Conservation (phyloP, 53 echinoderm and acorn worm genomes). For the Patiria pectinifera region DNA sequence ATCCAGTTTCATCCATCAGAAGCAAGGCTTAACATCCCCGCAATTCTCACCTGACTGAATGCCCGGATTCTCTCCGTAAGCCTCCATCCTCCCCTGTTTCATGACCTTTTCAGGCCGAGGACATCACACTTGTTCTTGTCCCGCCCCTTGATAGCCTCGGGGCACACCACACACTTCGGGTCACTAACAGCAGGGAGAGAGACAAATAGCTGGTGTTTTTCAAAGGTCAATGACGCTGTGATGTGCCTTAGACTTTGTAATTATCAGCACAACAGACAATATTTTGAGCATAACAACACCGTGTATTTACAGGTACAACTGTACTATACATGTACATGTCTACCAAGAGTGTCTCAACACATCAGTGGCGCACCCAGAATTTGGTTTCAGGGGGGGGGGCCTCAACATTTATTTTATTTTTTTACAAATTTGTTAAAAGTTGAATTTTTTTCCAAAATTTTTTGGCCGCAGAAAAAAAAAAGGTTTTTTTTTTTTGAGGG, state of each 20-base stretch:
- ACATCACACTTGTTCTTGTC: not conserved
- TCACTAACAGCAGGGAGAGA: not conserved
- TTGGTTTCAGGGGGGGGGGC: too few relatives aligned
- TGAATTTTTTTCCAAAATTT: too few relatives aligned
- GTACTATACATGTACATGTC: too few relatives aligned
- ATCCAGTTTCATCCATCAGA: not conserved
- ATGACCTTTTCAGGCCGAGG: not conserved
- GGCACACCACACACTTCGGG: not conserved
- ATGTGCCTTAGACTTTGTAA: not conserved
- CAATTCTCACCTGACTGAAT: not conserved
- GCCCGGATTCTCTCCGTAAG: not conserved
- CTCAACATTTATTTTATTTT: too few relatives aligned
- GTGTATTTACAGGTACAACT: not conserved
- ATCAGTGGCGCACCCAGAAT: too few relatives aligned
- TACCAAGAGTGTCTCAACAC: too few relatives aligned
- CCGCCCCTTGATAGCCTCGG: not conserved
- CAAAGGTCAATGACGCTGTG: not conserved
- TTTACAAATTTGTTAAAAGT: too few relatives aligned
- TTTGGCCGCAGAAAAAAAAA: too few relatives aligned
- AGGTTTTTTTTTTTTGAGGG: too few relatives aligned
- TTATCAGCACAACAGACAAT: not conserved
- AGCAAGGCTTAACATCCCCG: not conserved
- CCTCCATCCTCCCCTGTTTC: not conserved
- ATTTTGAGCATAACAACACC: not conserved
- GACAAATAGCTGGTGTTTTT: not conserved